phyloP scores from a whole-genome alignment of 2,797 vertebrate species.

The Arctocebus calabarensis region DNA sequence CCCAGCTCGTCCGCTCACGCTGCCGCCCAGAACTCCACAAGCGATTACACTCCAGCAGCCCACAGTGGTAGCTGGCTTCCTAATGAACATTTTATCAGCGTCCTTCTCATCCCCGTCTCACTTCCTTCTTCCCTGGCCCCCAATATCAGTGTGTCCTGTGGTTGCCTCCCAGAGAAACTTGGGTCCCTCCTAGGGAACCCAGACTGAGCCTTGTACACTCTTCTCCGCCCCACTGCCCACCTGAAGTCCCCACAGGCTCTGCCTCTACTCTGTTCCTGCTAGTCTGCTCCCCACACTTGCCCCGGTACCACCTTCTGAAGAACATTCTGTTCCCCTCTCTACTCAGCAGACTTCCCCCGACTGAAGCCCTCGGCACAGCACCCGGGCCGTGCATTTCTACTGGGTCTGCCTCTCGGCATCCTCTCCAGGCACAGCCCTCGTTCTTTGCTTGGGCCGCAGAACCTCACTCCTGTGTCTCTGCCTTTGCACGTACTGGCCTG shows the following conservation, averaged over 20 bases:
- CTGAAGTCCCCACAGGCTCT: neutral
- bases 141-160: neutral
- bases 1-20: neutral
- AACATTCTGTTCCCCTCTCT: neutral
- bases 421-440: fast-evolving
- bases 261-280: neutral
- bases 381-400: neutral
- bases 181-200: neutral
- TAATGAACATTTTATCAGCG: neutral
- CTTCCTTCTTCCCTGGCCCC: neutral
- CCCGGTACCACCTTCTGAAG: neutral
- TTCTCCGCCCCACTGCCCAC: neutral
- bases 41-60: neutral
- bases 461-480: neutral
- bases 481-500: neutral
- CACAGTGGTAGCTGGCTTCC: neutral
- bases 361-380: neutral
- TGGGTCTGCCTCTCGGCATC: neutral
- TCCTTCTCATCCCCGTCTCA: neutral
- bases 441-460: fast-evolving
- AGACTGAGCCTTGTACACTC: neutral
- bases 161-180: neutral
- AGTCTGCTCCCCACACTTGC: neutral
- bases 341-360: neutral
- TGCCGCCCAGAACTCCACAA: neutral